These are phyloP conservation scores for Rhyacophila brunnea DNA, from an alignment of 1,140 invertebrate genomes.

Conservation along the genomic window DNA sequence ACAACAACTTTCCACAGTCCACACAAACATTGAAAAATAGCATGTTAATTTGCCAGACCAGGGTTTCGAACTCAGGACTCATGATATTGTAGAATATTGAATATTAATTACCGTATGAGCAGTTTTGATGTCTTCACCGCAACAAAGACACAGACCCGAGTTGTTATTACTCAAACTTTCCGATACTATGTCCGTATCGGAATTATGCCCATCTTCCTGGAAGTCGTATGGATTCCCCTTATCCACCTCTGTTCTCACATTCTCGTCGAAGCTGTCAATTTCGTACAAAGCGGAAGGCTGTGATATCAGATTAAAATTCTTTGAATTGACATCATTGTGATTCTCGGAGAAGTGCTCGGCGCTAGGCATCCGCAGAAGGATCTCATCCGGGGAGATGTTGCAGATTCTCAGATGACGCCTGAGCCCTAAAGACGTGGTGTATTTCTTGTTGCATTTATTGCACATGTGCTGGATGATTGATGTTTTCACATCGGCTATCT, in stretches of 20 bases:
- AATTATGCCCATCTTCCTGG: slow-evolving; percentile 10
- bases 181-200: neutral
- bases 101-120: slow-evolving; percentile 49
- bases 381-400: slow-evolving; percentile 11
- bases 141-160: slow-evolving; percentile 50
- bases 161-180: neutral
- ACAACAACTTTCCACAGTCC: no score
- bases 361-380: slow-evolving; percentile 7
- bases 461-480: slow-evolving; percentile 24
- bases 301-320: slow-evolving; percentile 14
- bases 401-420: slow-evolving; percentile 27
- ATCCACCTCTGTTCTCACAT: neutral
- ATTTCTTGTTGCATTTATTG: slow-evolving; percentile 30
- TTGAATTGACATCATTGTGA: slow-evolving; percentile 19
- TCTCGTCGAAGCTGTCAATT: neutral
- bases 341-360: slow-evolving; percentile 3
- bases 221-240: slow-evolving; percentile 23
- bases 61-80: no score
- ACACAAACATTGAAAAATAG: no score
- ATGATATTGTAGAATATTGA: no score
- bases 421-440: slow-evolving; percentile 15
- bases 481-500: slow-evolving; percentile 6
- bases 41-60: no score
- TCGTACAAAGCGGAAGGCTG: neutral
- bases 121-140: slow-evolving; percentile 53